These are phyloP conservation scores for Empidonax alnorum DNA, from an alignment of 2,113 vertebrate genomes.

Conservation along the genomic window DNA sequence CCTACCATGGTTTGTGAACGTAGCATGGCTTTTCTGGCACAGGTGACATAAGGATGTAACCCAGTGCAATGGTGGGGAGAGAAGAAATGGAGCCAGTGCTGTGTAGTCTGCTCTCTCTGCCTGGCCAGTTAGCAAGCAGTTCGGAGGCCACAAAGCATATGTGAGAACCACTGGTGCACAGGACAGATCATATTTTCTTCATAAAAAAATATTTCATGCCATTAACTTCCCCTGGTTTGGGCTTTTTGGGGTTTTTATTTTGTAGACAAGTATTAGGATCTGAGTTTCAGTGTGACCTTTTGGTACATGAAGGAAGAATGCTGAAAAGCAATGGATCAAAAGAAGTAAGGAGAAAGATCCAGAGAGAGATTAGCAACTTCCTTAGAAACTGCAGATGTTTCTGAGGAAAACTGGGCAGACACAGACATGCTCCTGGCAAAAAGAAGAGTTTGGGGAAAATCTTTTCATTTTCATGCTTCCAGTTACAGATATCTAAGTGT, in stretches of 20 bases:
- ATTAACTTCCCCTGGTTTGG: neutral
- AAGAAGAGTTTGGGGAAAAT: neutral
- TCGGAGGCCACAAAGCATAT: neutral
- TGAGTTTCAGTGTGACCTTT: neutral
- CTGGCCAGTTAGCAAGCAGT: neutral
- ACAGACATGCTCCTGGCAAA: neutral
- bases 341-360: neutral
- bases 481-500: neutral
- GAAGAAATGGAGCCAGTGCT: neutral
- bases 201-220: neutral
- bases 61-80: neutral
- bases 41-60: neutral
- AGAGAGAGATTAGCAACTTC: neutral
- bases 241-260: neutral
- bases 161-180: neutral
- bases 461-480: neutral
- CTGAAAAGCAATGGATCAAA: neutral
- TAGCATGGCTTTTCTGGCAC: neutral
- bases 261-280: neutral
- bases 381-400: conserved; percentile 42
- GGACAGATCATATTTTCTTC: neutral
- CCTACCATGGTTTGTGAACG: neutral
- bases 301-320: neutral
- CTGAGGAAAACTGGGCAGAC: neutral
- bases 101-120: neutral